These are phyloP conservation scores for Leptothorax acervorum DNA, from an alignment of 2,888 invertebrate species.

Conservation along the genomic window DNA sequence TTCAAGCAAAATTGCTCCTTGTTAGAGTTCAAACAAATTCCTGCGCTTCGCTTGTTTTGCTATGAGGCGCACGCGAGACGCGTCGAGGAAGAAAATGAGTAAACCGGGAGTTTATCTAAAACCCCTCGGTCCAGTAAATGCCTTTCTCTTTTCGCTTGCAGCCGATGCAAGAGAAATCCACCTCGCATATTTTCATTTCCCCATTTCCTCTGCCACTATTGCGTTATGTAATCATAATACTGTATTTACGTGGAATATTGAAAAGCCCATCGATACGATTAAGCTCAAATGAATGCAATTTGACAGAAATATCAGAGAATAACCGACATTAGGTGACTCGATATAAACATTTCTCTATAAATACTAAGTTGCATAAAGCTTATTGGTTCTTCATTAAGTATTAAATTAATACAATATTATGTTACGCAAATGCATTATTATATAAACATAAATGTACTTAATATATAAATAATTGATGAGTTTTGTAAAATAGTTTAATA, in stretches of 20 bases:
- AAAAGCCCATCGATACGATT: slow-evolving; percentile 41
- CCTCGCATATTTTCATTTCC: slow-evolving; percentile 43
- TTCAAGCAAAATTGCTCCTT: slow-evolving; percentile 47
- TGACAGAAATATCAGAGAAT: slow-evolving; percentile 43
- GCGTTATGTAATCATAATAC: slow-evolving; percentile 43
- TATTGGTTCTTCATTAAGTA: slow-evolving; percentile 19
- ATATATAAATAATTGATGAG: neutral
- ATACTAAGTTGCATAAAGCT: slow-evolving; percentile 22
- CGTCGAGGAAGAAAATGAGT: slow-evolving; percentile 38
- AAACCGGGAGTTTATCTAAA: slow-evolving; percentile 32
- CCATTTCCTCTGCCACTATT: neutral
- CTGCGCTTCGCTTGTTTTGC: slow-evolving; percentile 36
- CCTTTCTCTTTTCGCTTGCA: slow-evolving; percentile 27
- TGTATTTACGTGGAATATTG: slow-evolving; percentile 51
- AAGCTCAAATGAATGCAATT: slow-evolving; percentile 38
- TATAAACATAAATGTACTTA: neutral
- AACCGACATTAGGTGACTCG: neutral
- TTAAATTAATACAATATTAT: slow-evolving; percentile 18
- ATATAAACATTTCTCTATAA: slow-evolving; percentile 24
- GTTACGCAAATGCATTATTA: neutral
- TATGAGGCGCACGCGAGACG: slow-evolving; percentile 20
- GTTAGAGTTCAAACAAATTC: slow-evolving; percentile 57
- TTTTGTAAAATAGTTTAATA: neutral
- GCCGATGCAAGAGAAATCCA: slow-evolving; percentile 11
- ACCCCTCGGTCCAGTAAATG: slow-evolving; percentile 21